Evolutionary conservation across 2,797 vertebrate species (phyloP).

Genomic region (Calcarius lapponicus): DNA sequence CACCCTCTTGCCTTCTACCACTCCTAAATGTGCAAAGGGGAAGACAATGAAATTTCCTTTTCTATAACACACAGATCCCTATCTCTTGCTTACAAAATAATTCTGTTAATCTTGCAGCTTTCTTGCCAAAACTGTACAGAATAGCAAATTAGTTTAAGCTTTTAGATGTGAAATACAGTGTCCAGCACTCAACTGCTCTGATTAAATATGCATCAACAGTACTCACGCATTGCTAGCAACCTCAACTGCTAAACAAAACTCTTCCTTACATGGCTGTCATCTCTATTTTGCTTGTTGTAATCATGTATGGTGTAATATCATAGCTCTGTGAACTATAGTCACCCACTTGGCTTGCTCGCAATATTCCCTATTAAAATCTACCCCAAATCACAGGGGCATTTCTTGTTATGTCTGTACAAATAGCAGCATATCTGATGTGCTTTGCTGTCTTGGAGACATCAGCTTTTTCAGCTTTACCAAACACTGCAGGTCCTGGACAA

Average conservation of each 20-base stretch:
- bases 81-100: background rate
- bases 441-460: background rate
- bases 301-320: background rate
- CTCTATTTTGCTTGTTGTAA: background rate
- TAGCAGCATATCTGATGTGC: background rate
- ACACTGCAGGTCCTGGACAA: background rate
- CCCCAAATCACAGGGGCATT: background rate
- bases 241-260: background rate
- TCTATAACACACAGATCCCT: background rate
- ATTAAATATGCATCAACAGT: background rate
- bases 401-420: background rate
- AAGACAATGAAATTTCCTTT: background rate
- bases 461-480: background rate
- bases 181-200: background rate
- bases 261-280: background rate
- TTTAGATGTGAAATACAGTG: background rate
- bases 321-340: background rate
- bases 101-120: background rate
- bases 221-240: background rate
- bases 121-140: background rate
- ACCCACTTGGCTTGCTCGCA: background rate
- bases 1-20: background rate
- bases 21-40: background rate
- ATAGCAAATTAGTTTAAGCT: background rate
- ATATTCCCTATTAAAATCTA: background rate